Evolutionary conservation across 23 tunicate genomes (phyloP), one percentile per base, ranked within the genome.

Genomic region (Botrylloides violaceus): DNA sequence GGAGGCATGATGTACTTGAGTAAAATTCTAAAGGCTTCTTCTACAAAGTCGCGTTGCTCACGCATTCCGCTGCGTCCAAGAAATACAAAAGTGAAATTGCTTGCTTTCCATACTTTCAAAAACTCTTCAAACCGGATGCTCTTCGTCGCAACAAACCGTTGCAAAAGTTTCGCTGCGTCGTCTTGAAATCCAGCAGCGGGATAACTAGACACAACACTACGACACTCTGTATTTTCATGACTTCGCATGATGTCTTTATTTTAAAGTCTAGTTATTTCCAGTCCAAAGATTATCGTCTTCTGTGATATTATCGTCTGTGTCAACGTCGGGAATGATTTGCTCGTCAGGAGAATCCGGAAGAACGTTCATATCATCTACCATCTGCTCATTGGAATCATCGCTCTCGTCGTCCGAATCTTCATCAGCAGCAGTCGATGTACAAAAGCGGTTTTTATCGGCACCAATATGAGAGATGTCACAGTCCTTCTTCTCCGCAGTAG

Each of bases 121-220:
- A 88, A 88, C 31, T 77, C 88, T 39, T 82, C 79, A 36, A 49
- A 88, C 65, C 94, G 65, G 64, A 85, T 66, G 59, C 82, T 87
- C 35, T 87, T 76, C 15, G 82, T 87, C 47, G 79, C 86, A 59
- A 87, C 95, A 76, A 87, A 87, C 61, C 80, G 80, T 47, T 87
- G 95, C 60, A 87, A 57, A n/a, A 87, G 82, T 36, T 59, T 70
- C 68, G 76, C 83, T 3, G 81, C 73, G 62, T 88, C 96, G 28
- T 76, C 32, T 34, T 77, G 83, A 36, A 82, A 61, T 0, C 96
- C 96, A 29, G 80, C 58, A 27, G 87, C 96, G 2, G 96, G 96
- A 65, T 68, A 88, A 23, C 60, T 64, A 23, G 76, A 32, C 61
- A 32, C 30, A 4, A 68, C 49, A 23, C 49, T 43, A 19, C 47